A percentile compares a stretch with the other conserved stretches of the same genome.
Evolutionary conservation across 1,140 invertebrate species (phyloP).

Genomic region (Lysiphlebus fabarum): DNA sequence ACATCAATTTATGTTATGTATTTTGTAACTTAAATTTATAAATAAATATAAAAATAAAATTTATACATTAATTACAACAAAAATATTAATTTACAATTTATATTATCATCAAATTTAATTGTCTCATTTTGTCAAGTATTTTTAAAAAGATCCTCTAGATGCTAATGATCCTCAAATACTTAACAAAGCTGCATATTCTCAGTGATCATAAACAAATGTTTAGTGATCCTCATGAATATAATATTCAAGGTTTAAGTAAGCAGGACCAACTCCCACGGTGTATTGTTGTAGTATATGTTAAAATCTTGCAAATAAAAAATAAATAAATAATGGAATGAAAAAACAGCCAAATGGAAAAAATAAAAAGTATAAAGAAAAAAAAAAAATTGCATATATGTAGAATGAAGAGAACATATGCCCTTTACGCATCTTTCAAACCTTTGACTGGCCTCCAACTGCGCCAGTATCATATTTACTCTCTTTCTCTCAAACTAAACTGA

Average conservation of each 20-base stretch:
- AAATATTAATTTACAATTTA: no score
- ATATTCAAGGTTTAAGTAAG: background rate
- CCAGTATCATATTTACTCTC: constrained; percentile 1
- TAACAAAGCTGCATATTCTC: constrained; percentile 17
- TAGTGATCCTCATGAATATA: constrained; percentile 41
- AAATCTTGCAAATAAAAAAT: no score
- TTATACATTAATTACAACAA: no score
- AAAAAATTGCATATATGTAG: background rate
- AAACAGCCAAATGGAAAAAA: background rate
- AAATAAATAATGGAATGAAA: no score
- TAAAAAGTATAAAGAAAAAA: background rate
- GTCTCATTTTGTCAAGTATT: no score
- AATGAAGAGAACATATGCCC: constrained; percentile 6
- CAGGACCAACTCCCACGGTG: constrained; percentile 44
- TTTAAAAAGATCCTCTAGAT: no score
- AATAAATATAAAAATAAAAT: no score
- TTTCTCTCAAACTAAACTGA: constrained; percentile 4
- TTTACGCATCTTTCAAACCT: constrained; percentile 21
- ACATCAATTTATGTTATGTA: no score
- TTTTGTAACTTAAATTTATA: no score
- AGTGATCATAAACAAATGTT: constrained; percentile 50
- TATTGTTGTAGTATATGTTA: no score
- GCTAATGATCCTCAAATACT: no score
- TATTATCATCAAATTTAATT: no score
- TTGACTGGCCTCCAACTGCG: constrained; percentile 2